phyloP scores from a whole-genome alignment of 92 coral and sea anemone species.

The Plumapathes pennacea region DNA sequence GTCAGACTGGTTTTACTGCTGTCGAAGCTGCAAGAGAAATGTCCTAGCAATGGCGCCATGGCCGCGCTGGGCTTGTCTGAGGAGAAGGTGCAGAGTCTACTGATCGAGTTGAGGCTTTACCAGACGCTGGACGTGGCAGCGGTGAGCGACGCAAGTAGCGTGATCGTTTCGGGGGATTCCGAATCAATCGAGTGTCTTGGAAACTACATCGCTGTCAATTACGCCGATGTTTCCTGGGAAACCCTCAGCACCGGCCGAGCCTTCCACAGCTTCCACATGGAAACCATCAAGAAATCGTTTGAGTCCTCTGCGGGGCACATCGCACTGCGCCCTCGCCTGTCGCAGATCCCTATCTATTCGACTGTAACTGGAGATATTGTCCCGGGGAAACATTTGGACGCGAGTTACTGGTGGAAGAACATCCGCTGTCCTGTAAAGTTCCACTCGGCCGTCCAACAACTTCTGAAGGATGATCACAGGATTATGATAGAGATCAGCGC shows the following conservation, averaged over 20 bases:
- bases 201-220: slow-evolving; percentile 27
- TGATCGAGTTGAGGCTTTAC: slow-evolving; percentile 45
- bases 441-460: slow-evolving; percentile 47
- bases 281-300: slow-evolving; percentile 55
- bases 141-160: slow-evolving; percentile 65
- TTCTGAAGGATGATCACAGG: slow-evolving; percentile 62
- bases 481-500: slow-evolving; percentile 70
- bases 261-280: slow-evolving; percentile 83
- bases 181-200: slow-evolving; percentile 61
- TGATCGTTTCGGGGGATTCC: slow-evolving; percentile 78
- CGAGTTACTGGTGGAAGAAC: slow-evolving; percentile 83
- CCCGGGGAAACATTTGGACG: slow-evolving; percentile 40
- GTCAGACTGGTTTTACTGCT: slow-evolving; percentile 61
- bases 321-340: slow-evolving; percentile 32
- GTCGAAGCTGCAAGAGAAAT: slow-evolving; percentile 66
- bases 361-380: slow-evolving; percentile 69
- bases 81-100: slow-evolving; percentile 32
- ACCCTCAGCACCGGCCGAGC: slow-evolving; percentile 72
- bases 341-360: slow-evolving; percentile 80
- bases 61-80: slow-evolving; percentile 84
- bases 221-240: slow-evolving; percentile 57
- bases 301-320: slow-evolving; percentile 12
- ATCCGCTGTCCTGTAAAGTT: slow-evolving; percentile 74
- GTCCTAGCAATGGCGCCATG: slow-evolving; percentile 78
- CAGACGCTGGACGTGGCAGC: slow-evolving; percentile 60